Conservation (phyloP, 2,797 vertebrate species). For the Discoglossus pictus region DNA sequence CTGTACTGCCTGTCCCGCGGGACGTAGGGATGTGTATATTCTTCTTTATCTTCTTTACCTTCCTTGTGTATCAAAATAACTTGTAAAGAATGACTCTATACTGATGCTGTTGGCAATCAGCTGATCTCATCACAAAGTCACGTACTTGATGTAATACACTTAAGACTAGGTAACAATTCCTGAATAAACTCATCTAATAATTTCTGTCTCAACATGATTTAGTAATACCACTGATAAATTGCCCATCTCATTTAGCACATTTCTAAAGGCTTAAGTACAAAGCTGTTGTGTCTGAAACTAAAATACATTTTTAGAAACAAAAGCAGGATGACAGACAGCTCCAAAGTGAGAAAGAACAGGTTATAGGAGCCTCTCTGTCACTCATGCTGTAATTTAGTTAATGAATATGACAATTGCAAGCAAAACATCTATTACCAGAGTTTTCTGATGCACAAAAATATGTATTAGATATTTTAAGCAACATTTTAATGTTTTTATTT, state of each 20-base stretch:
- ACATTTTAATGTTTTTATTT: too few relatives aligned
- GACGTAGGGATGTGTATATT: too few relatives aligned
- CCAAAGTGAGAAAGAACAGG: neutral
- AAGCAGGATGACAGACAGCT: neutral
- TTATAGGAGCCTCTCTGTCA: neutral
- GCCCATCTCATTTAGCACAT: slow-evolving; percentile 35
- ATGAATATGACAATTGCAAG: neutral
- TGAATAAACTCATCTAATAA: slow-evolving; percentile 22
- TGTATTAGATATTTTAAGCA: too few relatives aligned
- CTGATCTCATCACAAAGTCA: slow-evolving; percentile 37
- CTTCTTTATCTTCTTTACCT: too few relatives aligned
- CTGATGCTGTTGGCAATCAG: slow-evolving; percentile 20
- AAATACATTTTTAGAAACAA: slow-evolving; percentile 1
- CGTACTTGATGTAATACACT: slow-evolving; percentile 34
- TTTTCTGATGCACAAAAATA: neutral
- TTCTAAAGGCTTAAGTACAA: slow-evolving; percentile 24
- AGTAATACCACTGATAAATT: slow-evolving; percentile 27
- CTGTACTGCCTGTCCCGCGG: too few relatives aligned
- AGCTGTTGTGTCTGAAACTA: slow-evolving; percentile 24
- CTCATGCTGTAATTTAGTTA: neutral
- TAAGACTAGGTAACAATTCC: slow-evolving; percentile 40
- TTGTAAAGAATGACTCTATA: slow-evolving; percentile 8
- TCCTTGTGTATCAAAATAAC: neutral
- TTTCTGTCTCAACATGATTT: slow-evolving; percentile 41
- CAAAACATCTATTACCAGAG: neutral